Base-by-base conservation (phyloP, 2,797 vertebrate genomes). In the Alfaro cultratus region DNA sequence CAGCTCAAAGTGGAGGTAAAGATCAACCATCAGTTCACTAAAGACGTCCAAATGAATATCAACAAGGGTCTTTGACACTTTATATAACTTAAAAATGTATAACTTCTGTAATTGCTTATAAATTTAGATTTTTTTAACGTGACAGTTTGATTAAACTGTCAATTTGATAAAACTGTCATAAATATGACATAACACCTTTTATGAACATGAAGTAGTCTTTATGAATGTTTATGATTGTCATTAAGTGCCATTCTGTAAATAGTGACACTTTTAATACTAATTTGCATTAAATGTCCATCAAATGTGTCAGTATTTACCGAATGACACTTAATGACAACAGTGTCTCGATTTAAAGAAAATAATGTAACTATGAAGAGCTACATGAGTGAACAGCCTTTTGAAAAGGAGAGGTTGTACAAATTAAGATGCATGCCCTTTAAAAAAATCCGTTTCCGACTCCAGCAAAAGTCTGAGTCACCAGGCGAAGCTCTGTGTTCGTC, bases 401-500 rank as follows among this genome's bases (percentile, higher is more conserved):
- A 68, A 68, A 68, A 68, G 64, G 36, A 67, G 21, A 39, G 1
- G 21, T 67, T 23, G 64, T 13, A 26, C 5, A 68, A 26, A 39
- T 41, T 36, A 67, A 26, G 64, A 68, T 68, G 23, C 67, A 43
- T 43, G 36, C 4, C 67, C 67, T 68, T 68, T 41, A 68, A 68
- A 26, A 41, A 43, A 68, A n/a, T 43, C 80, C 80, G 73, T 26
- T 43, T 74, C 64, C 73, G 76, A 74, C 64, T 86, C 77, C 74
- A 43, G 78, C 81, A 87, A 43, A 68, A 83, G 43, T 41, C 76
- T 72, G 82, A 82, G 73, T 91, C 86, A 77, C 68, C 41, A 10
- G 83, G 81, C 77, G 83, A 39, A 85, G 85, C 86, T 86, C 85
- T 82, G 81, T 87, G 86, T 83, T 47, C 77, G 75, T 81, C 82